Percentiles rank a stretch among this genome's conserved stretches.
Conservation (phyloP, 2,113 vertebrate species). For the Otus sunia region DNA sequence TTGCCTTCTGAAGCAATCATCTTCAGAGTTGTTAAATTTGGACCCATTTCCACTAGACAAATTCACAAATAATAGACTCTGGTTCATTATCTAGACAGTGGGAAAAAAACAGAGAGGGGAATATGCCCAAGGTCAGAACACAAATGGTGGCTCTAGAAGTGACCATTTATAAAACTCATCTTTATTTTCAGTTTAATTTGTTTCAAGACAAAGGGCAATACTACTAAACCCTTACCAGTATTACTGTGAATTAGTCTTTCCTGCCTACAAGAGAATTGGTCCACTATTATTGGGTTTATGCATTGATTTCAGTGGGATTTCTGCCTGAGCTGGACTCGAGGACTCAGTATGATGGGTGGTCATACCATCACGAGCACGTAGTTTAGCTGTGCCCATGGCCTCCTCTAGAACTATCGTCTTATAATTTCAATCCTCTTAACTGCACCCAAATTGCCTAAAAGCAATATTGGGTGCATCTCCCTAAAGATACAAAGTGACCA, state of each 20-base stretch:
- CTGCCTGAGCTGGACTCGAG: not conserved
- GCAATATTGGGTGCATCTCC: not conserved
- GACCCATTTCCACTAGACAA: not conserved
- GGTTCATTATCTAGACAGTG: not conserved
- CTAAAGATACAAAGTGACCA: not conserved
- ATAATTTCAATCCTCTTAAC: not conserved
- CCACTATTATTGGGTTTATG: not conserved
- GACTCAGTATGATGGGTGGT: not conserved
- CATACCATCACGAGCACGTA: accelerated
- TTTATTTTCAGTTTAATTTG: not conserved
- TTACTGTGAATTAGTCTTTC: not conserved
- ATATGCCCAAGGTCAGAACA: not conserved
- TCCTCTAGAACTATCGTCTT: not conserved
- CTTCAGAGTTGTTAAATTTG: not conserved
- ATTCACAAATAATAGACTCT: not conserved
- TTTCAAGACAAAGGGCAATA: not conserved
- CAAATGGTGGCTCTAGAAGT: not conserved
- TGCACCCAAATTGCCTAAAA: not conserved
- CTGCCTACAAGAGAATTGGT: not conserved
- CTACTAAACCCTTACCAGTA: not conserved
- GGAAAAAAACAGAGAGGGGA: not conserved
- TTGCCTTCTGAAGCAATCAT: not conserved
- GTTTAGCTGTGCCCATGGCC: not conserved
- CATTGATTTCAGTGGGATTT: not conserved
- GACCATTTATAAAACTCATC: not conserved